phyloP scores from a whole-genome alignment of 2,888 invertebrate species.

The Herminia tarsipennalis region DNA sequence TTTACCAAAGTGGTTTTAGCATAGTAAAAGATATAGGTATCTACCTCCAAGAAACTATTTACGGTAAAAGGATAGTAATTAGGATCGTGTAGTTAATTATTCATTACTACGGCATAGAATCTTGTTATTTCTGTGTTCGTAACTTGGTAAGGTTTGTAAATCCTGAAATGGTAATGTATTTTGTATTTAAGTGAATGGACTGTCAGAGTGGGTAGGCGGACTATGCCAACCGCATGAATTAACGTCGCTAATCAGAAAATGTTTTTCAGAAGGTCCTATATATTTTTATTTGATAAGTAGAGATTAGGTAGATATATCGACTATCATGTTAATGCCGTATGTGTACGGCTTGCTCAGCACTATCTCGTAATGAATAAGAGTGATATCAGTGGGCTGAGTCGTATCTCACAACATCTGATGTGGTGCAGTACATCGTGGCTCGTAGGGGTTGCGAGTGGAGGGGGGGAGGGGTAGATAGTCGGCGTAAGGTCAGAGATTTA shows the following conservation, averaged over 20 bases:
- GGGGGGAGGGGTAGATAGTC: slow-evolving; percentile 47
- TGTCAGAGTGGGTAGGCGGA: slow-evolving; percentile 1
- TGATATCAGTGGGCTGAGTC: slow-evolving; percentile 56
- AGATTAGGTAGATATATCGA: too few species aligned
- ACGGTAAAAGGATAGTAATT: slow-evolving; percentile 5
- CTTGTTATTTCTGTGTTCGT: slow-evolving; percentile 11
- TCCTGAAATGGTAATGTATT: slow-evolving; percentile 13
- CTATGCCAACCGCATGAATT: slow-evolving; percentile 1
- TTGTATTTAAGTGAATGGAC: slow-evolving; percentile 11
- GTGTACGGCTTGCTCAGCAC: slow-evolving; percentile 48
- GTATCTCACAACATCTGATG: slow-evolving; percentile 68
- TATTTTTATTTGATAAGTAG: too few species aligned
- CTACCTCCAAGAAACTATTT: neutral
- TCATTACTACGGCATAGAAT: slow-evolving; percentile 3
- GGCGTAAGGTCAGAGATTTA: slow-evolving; percentile 78
- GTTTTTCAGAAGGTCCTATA: neutral
- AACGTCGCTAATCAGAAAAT: neutral
- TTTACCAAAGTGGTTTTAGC: too few species aligned
- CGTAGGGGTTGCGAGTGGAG: slow-evolving; percentile 45
- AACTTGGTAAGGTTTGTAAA: slow-evolving; percentile 8
- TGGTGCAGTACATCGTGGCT: slow-evolving; percentile 66
- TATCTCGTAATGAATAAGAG: slow-evolving; percentile 66
- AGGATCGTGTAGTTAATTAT: slow-evolving; percentile 5
- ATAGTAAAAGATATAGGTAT: neutral
- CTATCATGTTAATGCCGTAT: too few species aligned